A percentile compares a stretch with the other conserved stretches of the same genome.
These are phyloP conservation scores for Colletes collaris DNA, from an alignment of 2,888 invertebrate species.

Conservation along the genomic window DNA sequence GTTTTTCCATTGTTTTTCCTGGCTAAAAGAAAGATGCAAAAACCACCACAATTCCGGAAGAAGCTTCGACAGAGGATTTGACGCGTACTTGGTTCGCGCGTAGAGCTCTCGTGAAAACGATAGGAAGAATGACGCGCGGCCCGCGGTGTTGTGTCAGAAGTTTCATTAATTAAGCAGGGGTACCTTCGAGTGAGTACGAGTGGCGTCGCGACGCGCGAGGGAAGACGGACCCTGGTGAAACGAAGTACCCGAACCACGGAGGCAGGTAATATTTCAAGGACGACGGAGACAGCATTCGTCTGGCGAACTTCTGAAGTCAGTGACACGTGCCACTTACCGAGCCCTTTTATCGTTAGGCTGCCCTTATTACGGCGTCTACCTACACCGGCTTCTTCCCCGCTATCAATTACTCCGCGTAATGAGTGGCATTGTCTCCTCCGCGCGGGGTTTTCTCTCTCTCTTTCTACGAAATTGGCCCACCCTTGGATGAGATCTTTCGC, in stretches of 20 bases:
- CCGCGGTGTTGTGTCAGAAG: conserved; percentile 64
- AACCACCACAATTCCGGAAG: too few species aligned
- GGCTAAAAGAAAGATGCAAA: too few species aligned
- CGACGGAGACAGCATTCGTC: conserved; percentile 29
- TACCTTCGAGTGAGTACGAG: conserved; percentile 39
- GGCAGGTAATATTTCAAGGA: conserved; percentile 40
- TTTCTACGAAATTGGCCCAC: neutral
- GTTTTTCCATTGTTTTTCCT: too few species aligned
- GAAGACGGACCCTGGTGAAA: conserved; percentile 3
- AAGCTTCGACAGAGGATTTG: conserved; percentile 16
- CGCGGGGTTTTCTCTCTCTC: too few species aligned
- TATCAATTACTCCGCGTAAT: conserved; percentile 33
- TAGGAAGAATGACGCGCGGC: conserved; percentile 56
- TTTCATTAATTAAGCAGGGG: conserved; percentile 76
- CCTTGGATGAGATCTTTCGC: neutral
- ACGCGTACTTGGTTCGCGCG: conserved; percentile 38
- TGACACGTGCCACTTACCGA: conserved; percentile 32
- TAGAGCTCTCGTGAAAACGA: conserved; percentile 56
- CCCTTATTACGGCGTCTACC: conserved; percentile 36
- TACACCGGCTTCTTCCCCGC: neutral
- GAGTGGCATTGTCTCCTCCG: conserved; percentile 22
- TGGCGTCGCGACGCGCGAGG: conserved; percentile 25
- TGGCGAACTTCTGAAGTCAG: conserved; percentile 33
- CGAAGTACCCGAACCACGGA: conserved; percentile 14
- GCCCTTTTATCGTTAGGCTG: conserved; percentile 29